phyloP scores from a whole-genome alignment of 2,113 vertebrate genomes.

The Colius striatus region DNA sequence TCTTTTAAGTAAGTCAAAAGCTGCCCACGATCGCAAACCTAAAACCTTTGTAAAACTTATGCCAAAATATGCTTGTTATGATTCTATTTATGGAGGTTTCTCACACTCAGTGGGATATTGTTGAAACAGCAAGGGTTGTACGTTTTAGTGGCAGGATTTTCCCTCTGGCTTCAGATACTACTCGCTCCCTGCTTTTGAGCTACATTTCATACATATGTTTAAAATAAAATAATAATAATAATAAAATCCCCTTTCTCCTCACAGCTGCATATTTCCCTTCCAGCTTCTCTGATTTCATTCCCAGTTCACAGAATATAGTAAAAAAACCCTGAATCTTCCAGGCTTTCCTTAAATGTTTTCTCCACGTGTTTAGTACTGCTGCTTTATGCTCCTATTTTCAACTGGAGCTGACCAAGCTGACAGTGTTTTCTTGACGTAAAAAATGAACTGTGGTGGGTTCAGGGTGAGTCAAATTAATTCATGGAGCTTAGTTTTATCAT shows the following conservation, averaged over 20 bases:
- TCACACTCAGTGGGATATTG: conserved; percentile 33
- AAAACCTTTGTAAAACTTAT: background rate
- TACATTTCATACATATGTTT: conserved; percentile 41
- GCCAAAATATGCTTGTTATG: background rate
- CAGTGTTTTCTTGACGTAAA: background rate
- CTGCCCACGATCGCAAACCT: conserved; percentile 4
- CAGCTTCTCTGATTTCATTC: conserved; percentile 55
- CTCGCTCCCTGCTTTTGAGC: conserved; percentile 4
- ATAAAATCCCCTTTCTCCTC: conserved; percentile 20
- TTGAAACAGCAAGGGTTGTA: conserved; percentile 27
- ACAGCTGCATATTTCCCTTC: conserved; percentile 50
- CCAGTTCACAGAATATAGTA: background rate
- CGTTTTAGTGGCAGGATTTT: conserved; percentile 42
- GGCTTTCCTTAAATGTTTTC: background rate
- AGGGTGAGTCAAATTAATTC: background rate
- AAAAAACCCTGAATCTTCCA: background rate
- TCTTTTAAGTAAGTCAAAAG: conserved; percentile 8
- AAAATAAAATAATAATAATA: conserved; percentile 59
- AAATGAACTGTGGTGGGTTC: background rate
- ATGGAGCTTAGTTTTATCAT: background rate
- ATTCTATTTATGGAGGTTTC: conserved; percentile 38
- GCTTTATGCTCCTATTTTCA: background rate
- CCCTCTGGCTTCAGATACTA: conserved; percentile 12
- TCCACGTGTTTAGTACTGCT: background rate
- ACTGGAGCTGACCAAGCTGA: background rate